Conservation (phyloP, 2,888 invertebrate species). For the Schizotus pectinicornis region DNA sequence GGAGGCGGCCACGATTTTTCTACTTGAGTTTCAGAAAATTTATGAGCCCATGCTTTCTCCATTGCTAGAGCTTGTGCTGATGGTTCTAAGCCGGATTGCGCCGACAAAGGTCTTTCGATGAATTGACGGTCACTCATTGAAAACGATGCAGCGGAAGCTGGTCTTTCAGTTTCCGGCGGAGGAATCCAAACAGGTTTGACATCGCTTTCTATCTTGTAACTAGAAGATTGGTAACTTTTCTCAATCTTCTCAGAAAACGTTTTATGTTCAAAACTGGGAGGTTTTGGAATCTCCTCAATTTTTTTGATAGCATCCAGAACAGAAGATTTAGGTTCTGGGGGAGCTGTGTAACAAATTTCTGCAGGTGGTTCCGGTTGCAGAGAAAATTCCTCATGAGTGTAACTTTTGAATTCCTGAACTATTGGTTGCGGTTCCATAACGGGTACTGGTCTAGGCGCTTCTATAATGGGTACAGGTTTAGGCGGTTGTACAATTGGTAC, state of each 20-base stretch:
- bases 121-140: neutral
- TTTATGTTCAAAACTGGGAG: conserved; percentile 23
- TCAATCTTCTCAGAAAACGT: conserved; percentile 42
- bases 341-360: conserved; percentile 69
- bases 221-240: conserved; percentile 42
- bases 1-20: conserved; percentile 63
- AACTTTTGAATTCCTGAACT: conserved; percentile 27
- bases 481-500: conserved; percentile 41
- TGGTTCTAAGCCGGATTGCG: conserved; percentile 48
- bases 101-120: conserved; percentile 41
- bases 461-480: conserved; percentile 1
- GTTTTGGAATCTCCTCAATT: conserved; percentile 31
- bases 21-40: conserved; percentile 56
- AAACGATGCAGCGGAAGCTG: conserved; percentile 36
- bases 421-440: neutral
- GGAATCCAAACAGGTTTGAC: conserved; percentile 38
- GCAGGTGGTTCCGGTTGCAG: conserved; percentile 74
- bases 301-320: conserved; percentile 31
- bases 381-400: conserved; percentile 58
- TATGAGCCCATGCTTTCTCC: conserved; percentile 72
- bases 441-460: conserved; percentile 29
- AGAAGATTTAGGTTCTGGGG: conserved; percentile 57
- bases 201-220: conserved; percentile 46
- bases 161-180: conserved; percentile 39
- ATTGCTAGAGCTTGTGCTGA: conserved; percentile 70